Base-by-base conservation (phyloP, 2,888 invertebrate genomes). In the Acanthosepion esculentum region DNA sequence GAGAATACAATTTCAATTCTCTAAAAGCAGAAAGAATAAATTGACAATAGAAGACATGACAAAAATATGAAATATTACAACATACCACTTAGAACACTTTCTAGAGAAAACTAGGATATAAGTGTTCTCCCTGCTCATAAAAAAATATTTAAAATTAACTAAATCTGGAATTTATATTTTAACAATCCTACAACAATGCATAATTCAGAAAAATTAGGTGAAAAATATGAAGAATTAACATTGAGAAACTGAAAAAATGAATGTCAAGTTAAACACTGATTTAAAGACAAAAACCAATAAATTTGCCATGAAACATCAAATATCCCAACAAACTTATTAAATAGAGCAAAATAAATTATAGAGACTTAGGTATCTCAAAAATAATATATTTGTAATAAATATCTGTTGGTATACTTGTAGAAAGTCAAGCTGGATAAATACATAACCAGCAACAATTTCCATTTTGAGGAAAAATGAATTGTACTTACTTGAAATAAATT, bases 1-100 rank as follows among this genome's bases (percentile, higher is more conserved):
- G 93, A 93, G 50, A 93, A 93, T 93, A 93, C 93, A 93, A 93
- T 93, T 53, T 93, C 93, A 93, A 93, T 93, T 41, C n/a, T 93
- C 48, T 93, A 93, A 93, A 53, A 48, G 53, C 93, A 93, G 53
- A 92, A 92, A 48, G 23, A 91, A 92, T 53, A 93, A 93, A 93
- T 33, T 78, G 78, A 78, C 78, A 78, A 59, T 59, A 59, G 23
- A 59, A 78, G n/a, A 78, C 78, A 78, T 78, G n/a, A 78, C 78
- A 78, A 78, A n/a, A 78, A 78, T 78, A 78, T 78, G 33, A 15
- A 78, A 78, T 78, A 78, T 78, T 78, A 78, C n/a, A 78, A 78
- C 15, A 59, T 59, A 59, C 59, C 59, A 78, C 78, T 78, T 59
- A 59, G 78, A 78, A 78, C 78, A 78, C n/a, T 78, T 78, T n/a